These are phyloP conservation scores for Drosophila anomelani DNA, from an alignment of 2,888 invertebrate species.

Conservation along the genomic window DNA sequence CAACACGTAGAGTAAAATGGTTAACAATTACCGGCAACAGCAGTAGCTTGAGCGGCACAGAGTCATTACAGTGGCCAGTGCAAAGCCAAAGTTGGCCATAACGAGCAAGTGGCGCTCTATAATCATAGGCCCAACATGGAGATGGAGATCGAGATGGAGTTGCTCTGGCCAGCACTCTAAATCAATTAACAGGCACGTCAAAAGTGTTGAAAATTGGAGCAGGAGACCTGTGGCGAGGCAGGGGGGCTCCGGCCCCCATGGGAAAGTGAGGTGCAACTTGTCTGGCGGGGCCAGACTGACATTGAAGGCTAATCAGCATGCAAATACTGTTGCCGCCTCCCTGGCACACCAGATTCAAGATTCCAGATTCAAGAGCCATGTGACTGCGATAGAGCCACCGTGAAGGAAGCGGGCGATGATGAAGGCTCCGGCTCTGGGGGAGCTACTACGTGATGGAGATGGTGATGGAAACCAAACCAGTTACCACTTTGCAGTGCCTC, in stretches of 20 bases:
- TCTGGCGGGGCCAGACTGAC: slow-evolving; percentile 37
- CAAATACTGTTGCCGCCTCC: slow-evolving; percentile 80
- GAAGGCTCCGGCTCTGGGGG: slow-evolving; percentile 17
- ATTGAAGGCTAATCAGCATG: slow-evolving; percentile 79
- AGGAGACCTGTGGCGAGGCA: slow-evolving; percentile 21
- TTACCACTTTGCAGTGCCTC: slow-evolving; percentile 51
- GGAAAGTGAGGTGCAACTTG: slow-evolving; percentile 60
- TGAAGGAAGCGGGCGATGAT: slow-evolving; percentile 28
- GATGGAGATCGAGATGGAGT: slow-evolving; percentile 29
- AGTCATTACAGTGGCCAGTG: slow-evolving; percentile 73
- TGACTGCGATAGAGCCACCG: slow-evolving; percentile 68
- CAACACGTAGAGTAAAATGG: slow-evolving; percentile 57
- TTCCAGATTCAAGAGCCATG: slow-evolving; percentile 74
- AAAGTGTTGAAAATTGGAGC: slow-evolving; percentile 81
- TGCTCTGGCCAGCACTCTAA: slow-evolving; percentile 65
- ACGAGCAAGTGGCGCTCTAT: slow-evolving; percentile 74
- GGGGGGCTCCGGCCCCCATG: slow-evolving; percentile 1
- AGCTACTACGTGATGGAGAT: slow-evolving; percentile 49
- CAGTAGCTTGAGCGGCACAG: slow-evolving; percentile 35
- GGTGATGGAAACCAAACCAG: slow-evolving; percentile 63
- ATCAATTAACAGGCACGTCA: slow-evolving; percentile 80
- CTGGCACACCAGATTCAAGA: slow-evolving; percentile 50
- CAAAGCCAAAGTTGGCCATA: slow-evolving; percentile 72
- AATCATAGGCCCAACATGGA: slow-evolving; percentile 66
- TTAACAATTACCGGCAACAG: slow-evolving; percentile 71